These are phyloP conservation scores for Agrypnia vestita DNA, from an alignment of 1,140 invertebrate species.

Conservation along the genomic window DNA sequence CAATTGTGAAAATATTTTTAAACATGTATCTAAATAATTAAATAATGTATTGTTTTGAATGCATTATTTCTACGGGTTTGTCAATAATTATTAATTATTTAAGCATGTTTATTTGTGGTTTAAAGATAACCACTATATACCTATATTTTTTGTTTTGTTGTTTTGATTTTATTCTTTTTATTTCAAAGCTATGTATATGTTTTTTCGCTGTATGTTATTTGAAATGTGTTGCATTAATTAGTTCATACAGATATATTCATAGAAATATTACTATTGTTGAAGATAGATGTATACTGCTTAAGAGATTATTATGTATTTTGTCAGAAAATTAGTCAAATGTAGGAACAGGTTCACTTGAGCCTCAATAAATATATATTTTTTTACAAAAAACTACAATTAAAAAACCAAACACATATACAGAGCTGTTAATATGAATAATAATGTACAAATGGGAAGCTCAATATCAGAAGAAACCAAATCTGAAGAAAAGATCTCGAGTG, in stretches of 20 bases:
- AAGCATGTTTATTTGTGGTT: constrained; percentile 33
- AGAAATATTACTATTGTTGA: no score
- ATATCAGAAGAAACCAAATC: no score
- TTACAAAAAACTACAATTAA: no score
- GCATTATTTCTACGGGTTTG: constrained; percentile 26
- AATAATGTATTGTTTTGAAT: constrained; percentile 1
- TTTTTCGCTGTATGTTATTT: constrained; percentile 11
- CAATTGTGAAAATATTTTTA: constrained; percentile 9
- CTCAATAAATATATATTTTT: no score
- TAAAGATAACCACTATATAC: background rate
- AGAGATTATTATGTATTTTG: no score
- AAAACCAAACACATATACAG: no score
- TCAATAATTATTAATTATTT: constrained; percentile 22
- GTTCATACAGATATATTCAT: background rate
- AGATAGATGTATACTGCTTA: no score
- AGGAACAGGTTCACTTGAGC: no score
- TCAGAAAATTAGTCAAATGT: no score
- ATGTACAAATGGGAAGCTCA: no score
- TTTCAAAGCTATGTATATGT: background rate
- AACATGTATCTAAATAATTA: background rate
- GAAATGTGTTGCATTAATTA: constrained; percentile 1
- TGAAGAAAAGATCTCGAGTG: no score
- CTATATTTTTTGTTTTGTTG: constrained; percentile 5
- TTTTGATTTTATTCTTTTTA: background rate
- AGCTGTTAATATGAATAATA: no score